Evolutionary conservation across 2,113 vertebrate species (phyloP), one percentile per base, ranked within the genome.

Genomic region (Chunga burmeisteri): DNA sequence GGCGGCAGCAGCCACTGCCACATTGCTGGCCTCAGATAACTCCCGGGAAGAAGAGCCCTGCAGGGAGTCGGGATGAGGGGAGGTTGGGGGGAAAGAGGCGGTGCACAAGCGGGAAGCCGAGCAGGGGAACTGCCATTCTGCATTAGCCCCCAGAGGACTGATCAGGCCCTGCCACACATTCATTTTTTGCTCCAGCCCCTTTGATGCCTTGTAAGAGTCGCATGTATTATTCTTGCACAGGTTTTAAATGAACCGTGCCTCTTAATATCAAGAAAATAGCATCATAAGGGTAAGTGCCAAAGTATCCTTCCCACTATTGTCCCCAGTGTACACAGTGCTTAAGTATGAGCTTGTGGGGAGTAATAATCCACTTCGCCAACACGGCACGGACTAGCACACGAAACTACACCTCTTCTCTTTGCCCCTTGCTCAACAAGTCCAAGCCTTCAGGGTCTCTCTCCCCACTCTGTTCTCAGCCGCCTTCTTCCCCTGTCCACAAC

Each of bases 251-350:
- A 79, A 38, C 53, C 1, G 0, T 16, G 55, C 11, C 22, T 62
- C 46, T 36, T 8, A 5, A 0, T 17, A 34, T 4, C 16, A 53
- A 82, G 62, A 66, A 38, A 90, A 77, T 1, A 25, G 63, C 42
- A 62, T 34, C 22, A 2, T 17, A 18, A 1, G 29, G 52, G 6
- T 34, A 20, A 77, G 58, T 3, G 38, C 27, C 2, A 0, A 49
- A 72, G 53, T 4, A 32, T 18, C 36, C 27, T 13, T 44, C 73
- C 47, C 11, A 8, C 20, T 49, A 2, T 1, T 26, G 79, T 53
- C 79, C 46, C 32, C 58, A 29, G 32, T 1, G 0, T 9, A 40
- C 18, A 34, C 32, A 36, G 50, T 61, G 65, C 29, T 49, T 58
- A 16, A 52, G 27, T 5, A 38, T 0, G 15, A 94, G 63, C 68